phyloP scores from a whole-genome alignment of 2,113 vertebrate species.

The Rhea pennata region DNA sequence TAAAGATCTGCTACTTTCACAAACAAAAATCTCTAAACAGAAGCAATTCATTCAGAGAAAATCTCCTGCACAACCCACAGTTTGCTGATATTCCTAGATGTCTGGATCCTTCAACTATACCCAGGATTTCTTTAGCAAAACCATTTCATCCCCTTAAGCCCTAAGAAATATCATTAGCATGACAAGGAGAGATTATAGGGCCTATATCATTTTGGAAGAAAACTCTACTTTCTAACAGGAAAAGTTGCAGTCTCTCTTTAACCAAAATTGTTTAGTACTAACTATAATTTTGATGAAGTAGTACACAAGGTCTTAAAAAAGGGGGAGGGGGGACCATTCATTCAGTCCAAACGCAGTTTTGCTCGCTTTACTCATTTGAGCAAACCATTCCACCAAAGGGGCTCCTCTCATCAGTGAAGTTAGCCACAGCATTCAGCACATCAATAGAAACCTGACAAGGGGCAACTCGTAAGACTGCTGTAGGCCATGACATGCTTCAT shows the following conservation, averaged over 20 bases:
- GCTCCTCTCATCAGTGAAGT: not conserved
- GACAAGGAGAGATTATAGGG: not conserved
- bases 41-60: not conserved
- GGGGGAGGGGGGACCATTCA: not conserved
- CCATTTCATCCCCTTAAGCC: not conserved
- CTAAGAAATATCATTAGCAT: not conserved
- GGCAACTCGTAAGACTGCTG: not conserved
- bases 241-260: not conserved
- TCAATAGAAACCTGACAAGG: not conserved
- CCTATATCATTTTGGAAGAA: not conserved
- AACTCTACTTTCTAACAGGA: not conserved
- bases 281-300: not conserved
- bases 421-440: not conserved
- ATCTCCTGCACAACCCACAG: accelerated
- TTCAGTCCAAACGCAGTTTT: not conserved
- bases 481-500: not conserved
- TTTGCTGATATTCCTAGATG: not conserved
- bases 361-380: not conserved
- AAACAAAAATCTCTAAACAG: not conserved
- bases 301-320: not conserved
- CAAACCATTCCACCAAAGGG: not conserved
- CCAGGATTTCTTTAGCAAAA: not conserved
- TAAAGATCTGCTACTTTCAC: not conserved
- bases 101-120: not conserved
- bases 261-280: not conserved